Percentiles rank a stretch among this genome's conserved stretches.
Conservation (phyloP, 2,113 vertebrate genomes). For the Antechinus stuartii region DNA sequence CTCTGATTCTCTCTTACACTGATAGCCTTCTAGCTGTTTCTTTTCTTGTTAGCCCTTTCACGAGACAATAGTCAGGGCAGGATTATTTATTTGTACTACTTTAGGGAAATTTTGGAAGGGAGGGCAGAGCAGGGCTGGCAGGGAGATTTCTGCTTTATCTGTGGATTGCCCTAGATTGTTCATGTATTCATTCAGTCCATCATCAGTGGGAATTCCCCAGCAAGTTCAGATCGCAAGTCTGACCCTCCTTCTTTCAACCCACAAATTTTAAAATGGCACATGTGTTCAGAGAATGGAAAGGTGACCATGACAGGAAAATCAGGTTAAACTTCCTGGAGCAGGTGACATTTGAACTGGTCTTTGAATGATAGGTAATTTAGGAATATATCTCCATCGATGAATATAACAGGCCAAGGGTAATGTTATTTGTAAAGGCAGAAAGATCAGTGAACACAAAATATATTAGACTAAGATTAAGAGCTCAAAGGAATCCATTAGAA, state of each 20-base stretch:
- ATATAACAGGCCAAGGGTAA: neutral
- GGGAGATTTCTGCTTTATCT: slow-evolving; percentile 61
- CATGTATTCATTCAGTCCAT: slow-evolving; percentile 7
- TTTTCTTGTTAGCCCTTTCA: slow-evolving; percentile 56
- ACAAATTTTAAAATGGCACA: neutral
- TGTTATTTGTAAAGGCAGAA: neutral
- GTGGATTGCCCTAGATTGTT: slow-evolving; percentile 35
- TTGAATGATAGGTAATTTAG: neutral
- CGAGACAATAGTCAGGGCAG: slow-evolving; percentile 44
- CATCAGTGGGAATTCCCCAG: neutral
- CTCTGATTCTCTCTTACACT: neutral
- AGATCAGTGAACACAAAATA: neutral
- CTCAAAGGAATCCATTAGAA: neutral
- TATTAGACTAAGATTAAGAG: neutral
- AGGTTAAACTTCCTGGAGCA: neutral
- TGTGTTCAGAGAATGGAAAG: neutral
- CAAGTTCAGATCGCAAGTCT: neutral
- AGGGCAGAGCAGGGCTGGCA: slow-evolving; percentile 61
- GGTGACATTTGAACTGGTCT: neutral
- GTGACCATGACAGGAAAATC: neutral
- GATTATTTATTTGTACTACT: slow-evolving; percentile 70
- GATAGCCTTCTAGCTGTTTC: slow-evolving; percentile 28
- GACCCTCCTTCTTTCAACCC: neutral
- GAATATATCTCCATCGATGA: neutral
- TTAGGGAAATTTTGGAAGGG: slow-evolving; percentile 59